Base-by-base conservation (phyloP, 2,888 invertebrate species). In the Torymus aiolomorphi region DNA sequence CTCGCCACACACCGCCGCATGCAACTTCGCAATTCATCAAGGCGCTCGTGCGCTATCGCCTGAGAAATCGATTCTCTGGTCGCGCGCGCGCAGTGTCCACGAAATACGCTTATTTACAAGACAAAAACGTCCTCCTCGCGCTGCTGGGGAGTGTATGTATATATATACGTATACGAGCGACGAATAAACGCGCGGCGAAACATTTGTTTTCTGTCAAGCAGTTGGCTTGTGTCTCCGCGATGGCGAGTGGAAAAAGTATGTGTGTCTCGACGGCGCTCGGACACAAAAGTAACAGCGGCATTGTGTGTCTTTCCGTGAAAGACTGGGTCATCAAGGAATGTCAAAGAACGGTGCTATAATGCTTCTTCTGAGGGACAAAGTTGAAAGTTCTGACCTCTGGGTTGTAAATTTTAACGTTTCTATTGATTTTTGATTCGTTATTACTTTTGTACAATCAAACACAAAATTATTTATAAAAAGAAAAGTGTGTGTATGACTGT, bases 21-120 rank as follows among this genome's bases (percentile, higher is more conserved):
- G 83, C 82, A 82, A 84, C 83, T 82, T 82, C 76, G 84, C 82
- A 84, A 84, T 83, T 85, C 81, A 83, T 83, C 83, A 84, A 80
- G 76, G 81, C 80, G 61, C 24, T 24, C 62, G 76, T 57, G 63
- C 76, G 66, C 66, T 69, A 79, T 81, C 78, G 72, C 73, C 56
- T 57, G 56, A 63, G 74, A 31, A 78, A 74, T 78, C 74, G 78
- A 78, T 78, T 74, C 51, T 51, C 16, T 16, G 51, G 52, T 61
- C 31, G 13, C 18, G 62, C 42, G 54, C 24, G 61, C 49, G 0
- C 11, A 16, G 4, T 54, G 52, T 67, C 72, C 66, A 13, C 67
- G 61, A 63, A 75, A 18, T 24, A 24, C 52, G 65, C 0, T 62
- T n/a, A 54, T 70, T 77, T 11, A 24, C n/a, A 31, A 57, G 63